These are phyloP conservation scores for Calvadosia cruxmelitensis DNA, from an alignment of 30 jellyfish, hydroid and myxozoan species.

Conservation along the genomic window DNA sequence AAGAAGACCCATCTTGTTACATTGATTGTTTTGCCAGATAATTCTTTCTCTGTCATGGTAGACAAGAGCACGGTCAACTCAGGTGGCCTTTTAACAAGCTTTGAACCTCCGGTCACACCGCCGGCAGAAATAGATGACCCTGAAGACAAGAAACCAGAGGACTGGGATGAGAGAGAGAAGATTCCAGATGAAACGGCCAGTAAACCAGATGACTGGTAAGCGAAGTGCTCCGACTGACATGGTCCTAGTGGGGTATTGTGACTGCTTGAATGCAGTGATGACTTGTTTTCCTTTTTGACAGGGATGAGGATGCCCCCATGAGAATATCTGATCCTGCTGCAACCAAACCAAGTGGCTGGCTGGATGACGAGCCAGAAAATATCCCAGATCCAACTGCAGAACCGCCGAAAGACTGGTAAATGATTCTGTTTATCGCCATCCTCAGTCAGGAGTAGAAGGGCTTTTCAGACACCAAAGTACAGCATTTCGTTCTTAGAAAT, in stretches of 20 bases:
- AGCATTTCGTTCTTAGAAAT: no score
- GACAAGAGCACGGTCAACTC: slow-evolving; percentile 61
- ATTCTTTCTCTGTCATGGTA: slow-evolving; percentile 49
- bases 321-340: slow-evolving; percentile 72
- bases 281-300: not conserved
- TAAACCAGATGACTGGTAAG: slow-evolving; percentile 96
- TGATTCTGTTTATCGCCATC: no score
- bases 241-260: no score
- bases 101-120: slow-evolving; percentile 96
- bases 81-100: slow-evolving; percentile 64
- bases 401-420: slow-evolving; percentile 85
- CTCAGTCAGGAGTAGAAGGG: no score
- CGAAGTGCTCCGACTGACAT: not conserved
- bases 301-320: slow-evolving; percentile 98
- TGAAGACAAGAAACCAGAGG: slow-evolving; percentile 80
- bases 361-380: slow-evolving; percentile 91
- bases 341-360: slow-evolving; percentile 88
- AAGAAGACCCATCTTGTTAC: slow-evolving; percentile 75
- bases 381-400: slow-evolving; percentile 93
- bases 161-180: slow-evolving; percentile 96
- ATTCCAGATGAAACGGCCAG: slow-evolving; percentile 68
- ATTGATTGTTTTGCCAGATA: slow-evolving; percentile 56
- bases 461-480: no score
- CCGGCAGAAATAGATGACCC: slow-evolving; percentile 89
- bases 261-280: no score